Conservation (phyloP, 2,888 invertebrate genomes). For the Xestobium rufovillosum region DNA sequence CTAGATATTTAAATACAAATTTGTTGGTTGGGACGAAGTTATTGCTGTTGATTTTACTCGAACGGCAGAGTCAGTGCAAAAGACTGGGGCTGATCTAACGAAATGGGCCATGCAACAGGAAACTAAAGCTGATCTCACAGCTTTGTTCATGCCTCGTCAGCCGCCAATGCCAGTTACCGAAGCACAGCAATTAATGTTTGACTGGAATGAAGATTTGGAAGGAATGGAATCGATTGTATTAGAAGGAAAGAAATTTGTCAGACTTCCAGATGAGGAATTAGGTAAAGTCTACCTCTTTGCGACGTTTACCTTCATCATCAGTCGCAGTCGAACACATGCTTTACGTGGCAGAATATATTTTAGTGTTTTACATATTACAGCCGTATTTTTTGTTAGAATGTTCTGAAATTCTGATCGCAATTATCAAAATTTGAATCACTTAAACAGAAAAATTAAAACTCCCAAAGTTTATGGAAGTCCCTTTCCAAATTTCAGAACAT, state of each 20-base stretch:
- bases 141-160: conserved; percentile 91
- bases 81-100: conserved; percentile 92
- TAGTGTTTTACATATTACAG: no score
- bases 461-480: no score
- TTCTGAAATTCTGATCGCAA: no score
- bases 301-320: no score
- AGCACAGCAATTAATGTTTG: conserved; percentile 81
- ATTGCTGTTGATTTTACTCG: conserved; percentile 98
- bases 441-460: no score
- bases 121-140: conserved; percentile 89
- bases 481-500: no score
- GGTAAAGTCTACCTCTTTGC: conserved; percentile 46
- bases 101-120: conserved; percentile 87
- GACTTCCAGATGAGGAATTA: conserved; percentile 89
- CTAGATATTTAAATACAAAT: conserved; percentile 94
- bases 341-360: no score
- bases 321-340: no score
- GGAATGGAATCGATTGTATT: conserved; percentile 96
- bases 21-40: conserved; percentile 97
- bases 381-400: no score
- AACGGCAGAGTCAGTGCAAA: conserved; percentile 93
- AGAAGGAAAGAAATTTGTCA: conserved; percentile 95
- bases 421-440: no score
- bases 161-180: conserved; percentile 78
- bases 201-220: conserved; percentile 98